Conservation (phyloP, 1,140 invertebrate genomes). For the Megathymus violae region DNA sequence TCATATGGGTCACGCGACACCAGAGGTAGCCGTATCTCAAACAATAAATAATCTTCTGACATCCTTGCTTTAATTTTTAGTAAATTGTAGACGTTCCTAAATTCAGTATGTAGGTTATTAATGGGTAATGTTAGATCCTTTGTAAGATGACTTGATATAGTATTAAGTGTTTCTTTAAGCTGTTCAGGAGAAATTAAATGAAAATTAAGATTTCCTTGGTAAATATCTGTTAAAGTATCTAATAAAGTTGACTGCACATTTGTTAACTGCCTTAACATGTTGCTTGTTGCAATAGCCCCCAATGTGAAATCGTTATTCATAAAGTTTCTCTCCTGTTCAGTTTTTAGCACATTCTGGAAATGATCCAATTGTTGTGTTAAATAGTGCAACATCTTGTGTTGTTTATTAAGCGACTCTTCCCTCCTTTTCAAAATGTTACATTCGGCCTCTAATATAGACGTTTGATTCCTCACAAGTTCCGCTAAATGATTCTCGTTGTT, state of each 20-base stretch:
- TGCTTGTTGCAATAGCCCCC: neutral
- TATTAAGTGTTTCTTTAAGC: neutral
- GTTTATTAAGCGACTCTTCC: neutral
- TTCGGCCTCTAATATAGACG: constrained; percentile 4
- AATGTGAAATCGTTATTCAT: neutral
- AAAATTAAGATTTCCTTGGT: constrained; percentile 4
- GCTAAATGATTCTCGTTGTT: neutral
- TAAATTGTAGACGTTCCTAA: constrained; percentile 4
- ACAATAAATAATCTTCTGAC: constrained; percentile 11
- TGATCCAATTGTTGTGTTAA: no score
- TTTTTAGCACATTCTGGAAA: neutral
- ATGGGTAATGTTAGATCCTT: constrained; percentile 5
- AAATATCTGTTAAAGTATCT: constrained; percentile 4
- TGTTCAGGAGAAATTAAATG: constrained; percentile 4
- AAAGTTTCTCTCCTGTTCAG: neutral
- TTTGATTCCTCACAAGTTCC: neutral
- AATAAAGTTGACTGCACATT: neutral
- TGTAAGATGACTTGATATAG: neutral
- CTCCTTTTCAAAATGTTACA: neutral
- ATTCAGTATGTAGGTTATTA: no score
- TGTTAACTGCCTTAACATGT: neutral
- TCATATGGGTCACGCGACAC: neutral
- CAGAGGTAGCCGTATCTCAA: constrained; percentile 11
- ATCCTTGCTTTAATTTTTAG: constrained; percentile 15
- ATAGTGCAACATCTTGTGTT: neutral